Conservation (phyloP, 1,140 invertebrate genomes). For the Lepidurus arcticus region DNA sequence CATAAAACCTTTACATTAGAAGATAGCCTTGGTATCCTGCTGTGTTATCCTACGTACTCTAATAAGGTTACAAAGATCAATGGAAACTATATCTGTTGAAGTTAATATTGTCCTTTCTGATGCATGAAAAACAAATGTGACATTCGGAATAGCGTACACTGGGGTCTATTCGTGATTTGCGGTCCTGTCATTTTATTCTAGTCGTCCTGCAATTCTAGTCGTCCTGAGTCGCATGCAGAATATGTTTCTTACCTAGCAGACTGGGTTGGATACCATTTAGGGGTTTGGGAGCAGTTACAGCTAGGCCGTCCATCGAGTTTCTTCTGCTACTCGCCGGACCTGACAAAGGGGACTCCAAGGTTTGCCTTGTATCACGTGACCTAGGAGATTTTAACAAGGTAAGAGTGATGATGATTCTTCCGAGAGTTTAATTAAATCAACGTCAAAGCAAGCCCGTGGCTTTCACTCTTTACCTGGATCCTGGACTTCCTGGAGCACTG, state of each 20-base stretch:
- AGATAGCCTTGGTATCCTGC: no score
- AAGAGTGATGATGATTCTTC: not conserved
- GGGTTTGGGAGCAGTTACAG: not conserved
- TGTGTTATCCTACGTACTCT: no score
- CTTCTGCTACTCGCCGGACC: constrained; percentile 49
- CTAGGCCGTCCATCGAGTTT: constrained; percentile 38
- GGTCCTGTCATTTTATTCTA: not conserved
- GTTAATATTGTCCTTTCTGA: no score
- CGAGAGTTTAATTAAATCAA: not conserved
- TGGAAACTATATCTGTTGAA: no score
- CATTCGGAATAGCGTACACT: no score
- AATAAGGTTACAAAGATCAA: no score
- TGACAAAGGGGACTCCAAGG: constrained; percentile 47
- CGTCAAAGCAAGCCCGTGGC: not conserved
- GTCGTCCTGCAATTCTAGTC: not conserved
- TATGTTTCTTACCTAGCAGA: not conserved
- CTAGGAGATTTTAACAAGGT: constrained; percentile 36
- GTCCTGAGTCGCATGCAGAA: no score
- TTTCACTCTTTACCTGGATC: constrained; percentile 38
- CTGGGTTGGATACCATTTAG: not conserved
- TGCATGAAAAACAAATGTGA: no score
- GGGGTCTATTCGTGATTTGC: no score
- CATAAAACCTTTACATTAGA: no score
- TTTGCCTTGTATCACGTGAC: constrained; percentile 39
- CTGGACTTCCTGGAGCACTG: constrained; percentile 47